These are phyloP conservation scores for Scolanthus callimorphus DNA, from an alignment of 92 coral and sea anemone species.

Conservation along the genomic window DNA sequence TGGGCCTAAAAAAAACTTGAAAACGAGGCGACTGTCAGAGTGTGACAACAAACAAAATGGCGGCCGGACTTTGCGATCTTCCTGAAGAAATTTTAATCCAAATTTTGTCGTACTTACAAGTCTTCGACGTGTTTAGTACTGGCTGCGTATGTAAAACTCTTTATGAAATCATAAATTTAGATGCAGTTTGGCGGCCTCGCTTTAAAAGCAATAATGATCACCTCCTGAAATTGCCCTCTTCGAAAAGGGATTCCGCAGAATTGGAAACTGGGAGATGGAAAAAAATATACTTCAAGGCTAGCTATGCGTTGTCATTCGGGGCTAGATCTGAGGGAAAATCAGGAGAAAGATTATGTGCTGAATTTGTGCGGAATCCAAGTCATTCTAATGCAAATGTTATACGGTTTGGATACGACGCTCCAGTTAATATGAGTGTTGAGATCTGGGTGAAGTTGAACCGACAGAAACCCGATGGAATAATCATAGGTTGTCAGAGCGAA, in stretches of 20 bases:
- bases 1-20: too few relatives aligned
- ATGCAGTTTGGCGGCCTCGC: slow-evolving; percentile 68
- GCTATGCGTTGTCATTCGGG: slow-evolving; percentile 72
- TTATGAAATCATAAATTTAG: slow-evolving; percentile 53
- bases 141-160: slow-evolving; percentile 62
- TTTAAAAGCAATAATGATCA: slow-evolving; percentile 56
- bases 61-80: slow-evolving; percentile 19
- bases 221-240: slow-evolving; percentile 30
- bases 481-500: slow-evolving; percentile 88
- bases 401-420: slow-evolving; percentile 67
- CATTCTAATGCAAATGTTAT: slow-evolving; percentile 27
- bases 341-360: slow-evolving; percentile 74
- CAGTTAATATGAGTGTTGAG: slow-evolving; percentile 56
- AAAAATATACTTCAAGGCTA: slow-evolving; percentile 63
- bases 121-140: slow-evolving; percentile 42
- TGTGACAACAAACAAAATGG: background rate
- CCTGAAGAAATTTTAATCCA: slow-evolving; percentile 76
- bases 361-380: slow-evolving; percentile 50
- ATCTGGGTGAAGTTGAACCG: slow-evolving; percentile 61
- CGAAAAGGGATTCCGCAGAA: background rate
- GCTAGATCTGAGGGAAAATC: slow-evolving; percentile 28
- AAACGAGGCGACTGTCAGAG: too few relatives aligned
- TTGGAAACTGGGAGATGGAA: slow-evolving; percentile 57
- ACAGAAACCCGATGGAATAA: slow-evolving; percentile 74
- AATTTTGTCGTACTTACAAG: slow-evolving; percentile 34